A percentile compares a stretch with the other conserved stretches of the same genome.
These are phyloP conservation scores for Brassicogethes aeneus DNA, from an alignment of 2,888 invertebrate genomes.

Conservation along the genomic window DNA sequence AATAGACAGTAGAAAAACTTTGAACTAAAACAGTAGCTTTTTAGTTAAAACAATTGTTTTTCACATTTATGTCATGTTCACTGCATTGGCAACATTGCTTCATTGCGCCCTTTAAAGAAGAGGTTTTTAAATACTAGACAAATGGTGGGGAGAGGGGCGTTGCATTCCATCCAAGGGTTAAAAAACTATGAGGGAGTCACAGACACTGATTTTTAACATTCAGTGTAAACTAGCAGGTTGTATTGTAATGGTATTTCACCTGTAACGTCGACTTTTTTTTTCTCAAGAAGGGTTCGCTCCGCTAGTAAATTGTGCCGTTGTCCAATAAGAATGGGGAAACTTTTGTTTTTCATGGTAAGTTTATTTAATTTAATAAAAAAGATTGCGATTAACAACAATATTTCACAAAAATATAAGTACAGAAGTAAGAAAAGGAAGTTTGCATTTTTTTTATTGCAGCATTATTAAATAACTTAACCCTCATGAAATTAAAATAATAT, in stretches of 20 bases:
- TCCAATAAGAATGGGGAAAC: conserved; percentile 2
- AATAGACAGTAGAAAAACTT: too few species aligned
- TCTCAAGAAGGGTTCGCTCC: neutral
- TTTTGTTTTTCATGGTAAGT: neutral
- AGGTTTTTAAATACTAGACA: neutral
- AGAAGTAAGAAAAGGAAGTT: too few species aligned
- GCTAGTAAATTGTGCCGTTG: neutral
- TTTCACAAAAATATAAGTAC: too few species aligned
- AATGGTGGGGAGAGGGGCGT: conserved; percentile 17
- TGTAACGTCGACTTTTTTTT: conserved; percentile 6
- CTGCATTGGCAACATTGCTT: too few species aligned
- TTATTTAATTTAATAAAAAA: too few species aligned
- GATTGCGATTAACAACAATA: too few species aligned
- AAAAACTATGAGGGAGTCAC: conserved; percentile 40
- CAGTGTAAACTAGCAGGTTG: conserved; percentile 24
- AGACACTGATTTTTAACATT: conserved; percentile 36
- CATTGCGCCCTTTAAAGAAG: conserved; percentile 9
- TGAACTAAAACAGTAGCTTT: too few species aligned
- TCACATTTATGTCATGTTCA: too few species aligned
- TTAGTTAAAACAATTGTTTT: too few species aligned
- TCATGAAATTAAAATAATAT: too few species aligned
- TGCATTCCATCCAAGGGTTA: conserved; percentile 37
- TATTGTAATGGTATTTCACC: conserved; percentile 12
- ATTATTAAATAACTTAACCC: too few species aligned
- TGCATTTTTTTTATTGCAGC: too few species aligned